Percentiles rank a stretch among this genome's conserved stretches.
These are phyloP conservation scores for Shinisaurus crocodilurus DNA, from an alignment of 2,113 vertebrate species.

Conservation along the genomic window DNA sequence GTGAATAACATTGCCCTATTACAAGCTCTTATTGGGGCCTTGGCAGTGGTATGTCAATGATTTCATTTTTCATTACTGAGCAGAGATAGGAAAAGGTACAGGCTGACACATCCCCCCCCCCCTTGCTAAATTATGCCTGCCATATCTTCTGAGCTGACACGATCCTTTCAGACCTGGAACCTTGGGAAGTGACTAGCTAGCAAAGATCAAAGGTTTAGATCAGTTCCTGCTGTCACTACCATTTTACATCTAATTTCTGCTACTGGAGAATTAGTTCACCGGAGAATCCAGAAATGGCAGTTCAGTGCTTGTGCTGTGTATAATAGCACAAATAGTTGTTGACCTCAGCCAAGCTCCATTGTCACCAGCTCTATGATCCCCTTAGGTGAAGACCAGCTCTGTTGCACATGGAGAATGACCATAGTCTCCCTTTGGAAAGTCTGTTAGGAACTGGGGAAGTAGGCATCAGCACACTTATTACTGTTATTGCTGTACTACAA, in stretches of 20 bases:
- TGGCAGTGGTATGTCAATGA: background rate
- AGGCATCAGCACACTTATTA: background rate
- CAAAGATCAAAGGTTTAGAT: slow-evolving; percentile 66
- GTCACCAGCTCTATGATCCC: accelerated
- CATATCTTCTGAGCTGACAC: slow-evolving; percentile 49
- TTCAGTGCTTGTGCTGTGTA: background rate
- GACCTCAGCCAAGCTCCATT: slow-evolving; percentile 38
- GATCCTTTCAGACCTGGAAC: background rate
- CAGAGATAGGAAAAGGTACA: slow-evolving; percentile 20
- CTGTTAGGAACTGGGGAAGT: background rate
- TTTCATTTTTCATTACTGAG: slow-evolving; percentile 50
- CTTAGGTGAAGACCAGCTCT: accelerated
- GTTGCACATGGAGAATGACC: background rate
- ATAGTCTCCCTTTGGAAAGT: background rate
- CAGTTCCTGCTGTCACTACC: slow-evolving; percentile 54
- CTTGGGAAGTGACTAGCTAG: background rate
- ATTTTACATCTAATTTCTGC: slow-evolving; percentile 56
- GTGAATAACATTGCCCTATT: slow-evolving; percentile 20
- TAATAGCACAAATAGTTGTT: accelerated
- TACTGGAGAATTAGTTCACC: slow-evolving; percentile 1
- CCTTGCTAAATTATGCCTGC: slow-evolving; percentile 49
- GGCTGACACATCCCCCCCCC: slow-evolving; percentile 7
- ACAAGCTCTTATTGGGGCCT: background rate
- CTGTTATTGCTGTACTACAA: background rate
- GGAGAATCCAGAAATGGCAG: slow-evolving; percentile 11